A percentile compares a stretch with the other conserved stretches of the same genome.
Evolutionary conservation across 1,140 invertebrate species (phyloP).

Genomic region (Heliothis virescens): DNA sequence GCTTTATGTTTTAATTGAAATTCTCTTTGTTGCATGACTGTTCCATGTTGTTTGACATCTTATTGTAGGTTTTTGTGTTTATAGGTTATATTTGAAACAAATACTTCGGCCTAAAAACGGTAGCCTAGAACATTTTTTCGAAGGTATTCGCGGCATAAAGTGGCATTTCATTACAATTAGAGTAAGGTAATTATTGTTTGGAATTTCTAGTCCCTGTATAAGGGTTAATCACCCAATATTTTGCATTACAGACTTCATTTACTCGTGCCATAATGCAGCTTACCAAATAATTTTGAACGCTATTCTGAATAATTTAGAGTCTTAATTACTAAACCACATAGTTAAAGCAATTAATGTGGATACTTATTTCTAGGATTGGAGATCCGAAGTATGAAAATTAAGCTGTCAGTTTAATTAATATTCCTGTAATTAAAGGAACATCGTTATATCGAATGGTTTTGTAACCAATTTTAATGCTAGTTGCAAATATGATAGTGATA

Average conservation of each 20-base stretch:
- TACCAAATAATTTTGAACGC: no score
- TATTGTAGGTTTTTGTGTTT: background rate
- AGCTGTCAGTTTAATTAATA: background rate
- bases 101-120: no score
- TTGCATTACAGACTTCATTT: no score
- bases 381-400: background rate
- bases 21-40: slow-evolving; percentile 36
- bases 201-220: no score
- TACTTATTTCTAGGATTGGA: no score
- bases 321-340: no score
- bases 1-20: slow-evolving; percentile 43
- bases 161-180: no score
- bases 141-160: background rate
- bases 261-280: no score
- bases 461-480: background rate
- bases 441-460: slow-evolving; percentile 9
- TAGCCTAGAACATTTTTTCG: background rate
- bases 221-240: no score
- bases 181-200: no score
- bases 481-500: background rate
- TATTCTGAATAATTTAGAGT: no score
- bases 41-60: slow-evolving; percentile 22
- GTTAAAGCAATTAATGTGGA: no score
- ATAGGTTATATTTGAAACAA: background rate
- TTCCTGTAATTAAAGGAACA: slow-evolving; percentile 3